Evolutionary conservation across 64 coral and sea anemone species (phyloP).

Genomic region (Porites australiensis): DNA sequence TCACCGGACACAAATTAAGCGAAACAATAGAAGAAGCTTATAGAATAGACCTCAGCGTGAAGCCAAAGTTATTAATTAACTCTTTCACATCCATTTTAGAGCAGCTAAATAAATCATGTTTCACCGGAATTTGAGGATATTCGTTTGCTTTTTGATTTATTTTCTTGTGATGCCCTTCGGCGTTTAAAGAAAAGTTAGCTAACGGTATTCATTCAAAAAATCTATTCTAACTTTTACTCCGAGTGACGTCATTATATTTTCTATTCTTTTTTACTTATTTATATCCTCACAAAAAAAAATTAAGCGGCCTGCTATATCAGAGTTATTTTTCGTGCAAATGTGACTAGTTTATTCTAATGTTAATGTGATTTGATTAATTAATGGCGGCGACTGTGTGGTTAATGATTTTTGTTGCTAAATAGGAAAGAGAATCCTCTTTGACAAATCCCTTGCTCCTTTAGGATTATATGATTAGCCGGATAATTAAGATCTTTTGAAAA

Average conservation of each 20-base stretch:
- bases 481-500: conserved; percentile 4
- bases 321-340: not conserved
- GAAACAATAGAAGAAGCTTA: not conserved
- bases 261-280: not conserved
- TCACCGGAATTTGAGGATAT: not conserved
- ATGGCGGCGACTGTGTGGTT: not conserved
- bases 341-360: no score
- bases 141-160: not conserved
- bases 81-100: not conserved
- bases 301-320: no score
- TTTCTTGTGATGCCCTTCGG: not conserved
- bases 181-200: not conserved
- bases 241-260: not conserved
- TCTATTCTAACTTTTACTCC: not conserved
- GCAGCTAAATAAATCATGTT: not conserved
- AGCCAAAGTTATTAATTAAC: conserved; percentile 2
- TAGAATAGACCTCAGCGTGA: not conserved
- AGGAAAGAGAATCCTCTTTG: not conserved
- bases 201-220: not conserved
- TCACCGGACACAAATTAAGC: conserved; percentile 25
- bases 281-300: no score
- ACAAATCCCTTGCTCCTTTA: not conserved
- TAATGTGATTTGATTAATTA: not conserved
- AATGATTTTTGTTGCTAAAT: not conserved
- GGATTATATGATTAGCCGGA: not conserved